Evolutionary conservation across 2,888 invertebrate species (phyloP).

Genomic region (Syritta pipiens): DNA sequence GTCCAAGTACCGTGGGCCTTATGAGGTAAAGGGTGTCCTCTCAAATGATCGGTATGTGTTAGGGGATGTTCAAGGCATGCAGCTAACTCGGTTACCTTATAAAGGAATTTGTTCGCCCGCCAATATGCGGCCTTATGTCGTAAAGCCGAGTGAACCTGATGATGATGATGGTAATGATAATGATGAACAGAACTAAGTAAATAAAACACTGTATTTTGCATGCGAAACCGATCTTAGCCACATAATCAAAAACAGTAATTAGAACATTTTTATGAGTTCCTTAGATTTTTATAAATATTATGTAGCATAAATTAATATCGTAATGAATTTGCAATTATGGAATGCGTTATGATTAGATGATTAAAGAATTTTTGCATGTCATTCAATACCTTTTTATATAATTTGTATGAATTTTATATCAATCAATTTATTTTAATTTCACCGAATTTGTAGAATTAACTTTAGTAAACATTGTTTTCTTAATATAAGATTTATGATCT

Average conservation of each 20-base stretch:
- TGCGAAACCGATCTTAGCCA: neutral
- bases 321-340: too few relatives aligned
- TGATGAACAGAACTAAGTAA: neutral
- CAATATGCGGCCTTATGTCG: neutral
- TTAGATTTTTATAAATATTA: too few relatives aligned
- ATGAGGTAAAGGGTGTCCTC: neutral
- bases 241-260: too few relatives aligned
- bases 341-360: too few relatives aligned
- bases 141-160: neutral
- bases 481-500: neutral
- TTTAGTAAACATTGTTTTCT: neutral
- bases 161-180: neutral
- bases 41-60: neutral
- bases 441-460: neutral
- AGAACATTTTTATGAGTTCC: too few relatives aligned
- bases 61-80: neutral
- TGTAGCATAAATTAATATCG: too few relatives aligned
- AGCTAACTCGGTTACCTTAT: constrained; percentile 2
- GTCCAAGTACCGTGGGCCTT: neutral
- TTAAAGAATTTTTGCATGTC: too few relatives aligned
- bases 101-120: constrained; percentile 7
- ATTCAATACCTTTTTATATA: too few relatives aligned
- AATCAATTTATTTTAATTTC: neutral
- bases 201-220: neutral
- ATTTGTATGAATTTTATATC: too few relatives aligned